These are phyloP conservation scores for Ancistrus triradiatus DNA, from an alignment of 2,113 vertebrate genomes.

Conservation along the genomic window DNA sequence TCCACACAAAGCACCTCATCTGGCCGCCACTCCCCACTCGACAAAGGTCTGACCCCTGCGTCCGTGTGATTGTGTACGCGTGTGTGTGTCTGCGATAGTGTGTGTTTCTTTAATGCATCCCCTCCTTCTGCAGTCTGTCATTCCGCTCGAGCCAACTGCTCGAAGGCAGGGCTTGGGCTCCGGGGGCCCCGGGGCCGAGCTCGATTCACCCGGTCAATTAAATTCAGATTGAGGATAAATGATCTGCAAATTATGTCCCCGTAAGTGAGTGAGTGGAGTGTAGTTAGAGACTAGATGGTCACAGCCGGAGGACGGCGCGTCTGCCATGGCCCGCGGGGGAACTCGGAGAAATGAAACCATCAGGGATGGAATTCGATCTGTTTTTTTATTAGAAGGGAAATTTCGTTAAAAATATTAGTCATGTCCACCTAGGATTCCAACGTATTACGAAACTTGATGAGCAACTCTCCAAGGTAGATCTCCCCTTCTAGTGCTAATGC, in stretches of 20 bases:
- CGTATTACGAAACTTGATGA: too few relatives aligned
- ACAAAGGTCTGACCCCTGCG: conserved; percentile 64
- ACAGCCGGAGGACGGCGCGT: conserved; percentile 14
- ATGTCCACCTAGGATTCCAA: too few relatives aligned
- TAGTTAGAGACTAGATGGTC: conserved; percentile 31
- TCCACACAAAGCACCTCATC: conserved; percentile 66
- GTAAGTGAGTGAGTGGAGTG: conserved; percentile 49
- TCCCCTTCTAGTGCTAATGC: too few relatives aligned
- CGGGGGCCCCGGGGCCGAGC: conserved; percentile 56
- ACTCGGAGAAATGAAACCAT: neutral
- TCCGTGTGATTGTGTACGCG: conserved; percentile 17
- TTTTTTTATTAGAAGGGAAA: neutral
- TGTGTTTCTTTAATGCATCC: conserved; percentile 23
- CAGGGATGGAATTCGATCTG: neutral
- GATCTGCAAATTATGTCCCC: conserved; percentile 66
- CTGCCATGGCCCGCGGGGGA: conserved; percentile 9
- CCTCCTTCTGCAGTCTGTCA: conserved; percentile 47
- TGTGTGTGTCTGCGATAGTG: conserved; percentile 3
- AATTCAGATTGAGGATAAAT: conserved; percentile 71
- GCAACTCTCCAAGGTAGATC: too few relatives aligned
- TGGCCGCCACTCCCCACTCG: conserved; percentile 70
- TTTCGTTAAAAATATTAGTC: too few relatives aligned
- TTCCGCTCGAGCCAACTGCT: conserved; percentile 50
- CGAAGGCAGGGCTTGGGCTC: conserved; percentile 44
- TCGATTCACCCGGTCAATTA: conserved; percentile 68